Conservation (phyloP, 2,113 vertebrate genomes). For the Phoenicopterus ruber region DNA sequence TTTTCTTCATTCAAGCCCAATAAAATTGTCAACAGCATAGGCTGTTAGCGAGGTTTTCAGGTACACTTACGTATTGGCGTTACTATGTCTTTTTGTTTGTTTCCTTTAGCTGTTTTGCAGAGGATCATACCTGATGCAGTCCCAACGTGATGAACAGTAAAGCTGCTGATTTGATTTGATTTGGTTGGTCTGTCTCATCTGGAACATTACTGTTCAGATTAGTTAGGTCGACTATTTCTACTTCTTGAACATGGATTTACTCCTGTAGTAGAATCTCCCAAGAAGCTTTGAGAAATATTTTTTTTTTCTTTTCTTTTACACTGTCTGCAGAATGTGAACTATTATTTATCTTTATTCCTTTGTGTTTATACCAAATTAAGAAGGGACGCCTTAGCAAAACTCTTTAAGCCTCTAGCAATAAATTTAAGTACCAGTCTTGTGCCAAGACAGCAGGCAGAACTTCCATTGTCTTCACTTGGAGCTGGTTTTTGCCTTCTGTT, state of each 20-base stretch:
- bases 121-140: background rate
- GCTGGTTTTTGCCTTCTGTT: background rate
- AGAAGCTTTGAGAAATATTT: background rate
- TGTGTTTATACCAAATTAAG: background rate
- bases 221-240: background rate
- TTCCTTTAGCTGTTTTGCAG: background rate
- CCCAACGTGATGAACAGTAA: background rate
- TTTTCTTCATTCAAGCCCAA: background rate
- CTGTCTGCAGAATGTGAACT: background rate
- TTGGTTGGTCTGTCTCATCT: background rate
- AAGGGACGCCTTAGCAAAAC: background rate
- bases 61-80: background rate
- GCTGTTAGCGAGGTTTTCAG: background rate
- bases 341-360: background rate
- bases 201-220: background rate
- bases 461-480: background rate
- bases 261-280: background rate
- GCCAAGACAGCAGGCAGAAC: background rate
- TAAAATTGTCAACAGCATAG: background rate
- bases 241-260: background rate
- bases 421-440: background rate
- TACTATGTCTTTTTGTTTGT: background rate
- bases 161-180: background rate
- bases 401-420: background rate
- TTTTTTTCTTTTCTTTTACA: background rate